Base-by-base conservation (phyloP, 2,888 invertebrate genomes). In the Subacronicta megacephala region DNA sequence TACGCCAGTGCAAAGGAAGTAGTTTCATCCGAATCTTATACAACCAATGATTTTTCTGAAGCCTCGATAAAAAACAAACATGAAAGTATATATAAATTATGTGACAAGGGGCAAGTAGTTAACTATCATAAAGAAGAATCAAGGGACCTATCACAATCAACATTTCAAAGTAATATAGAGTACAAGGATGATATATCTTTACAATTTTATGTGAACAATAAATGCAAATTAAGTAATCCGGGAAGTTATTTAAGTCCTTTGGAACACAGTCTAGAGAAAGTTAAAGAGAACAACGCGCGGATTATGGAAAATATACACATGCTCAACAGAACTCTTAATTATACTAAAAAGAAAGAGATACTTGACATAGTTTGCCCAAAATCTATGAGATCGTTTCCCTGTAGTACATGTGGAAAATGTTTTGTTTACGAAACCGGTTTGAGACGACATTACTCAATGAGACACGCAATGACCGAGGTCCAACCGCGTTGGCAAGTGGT, bases 221-320 rank as follows among this genome's bases (percentile, higher is more conserved):
- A 58, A 36, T 63, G 47, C 41, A 56, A 54, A 42, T 38, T 57
- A 49, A 49, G 20, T 53, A 56, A 70, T 51, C 13, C 71, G 47
- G 64, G 37, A 29, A 61, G 45, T 46, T 66, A 64, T 66, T 52
- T 81, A n/a, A 87, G 85, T 65, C 88, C 90, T 18, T 75, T 94
- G 53, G 93, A 94, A 76, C 84, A 89, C 44, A 92, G 92, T 50
- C 78, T 95, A 23, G 90, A 92, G 77, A 93, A 87, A 75, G 94
- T 94, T 2, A 90, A 92, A 63, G 89, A 90, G 77, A 94, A 92
- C 54, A 95, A 95, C 72, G 93, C 92, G 40, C 84, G 87, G 16
- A 94, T 95, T 33, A 92, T 94, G 93, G 87, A 92, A 81, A 94
- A 94, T 61, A 94, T 94, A 59, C 88, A 90, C 35, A 88, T 92